phyloP scores from a whole-genome alignment of 1,140 invertebrate genomes.

The Drosophila ananassae region DNA sequence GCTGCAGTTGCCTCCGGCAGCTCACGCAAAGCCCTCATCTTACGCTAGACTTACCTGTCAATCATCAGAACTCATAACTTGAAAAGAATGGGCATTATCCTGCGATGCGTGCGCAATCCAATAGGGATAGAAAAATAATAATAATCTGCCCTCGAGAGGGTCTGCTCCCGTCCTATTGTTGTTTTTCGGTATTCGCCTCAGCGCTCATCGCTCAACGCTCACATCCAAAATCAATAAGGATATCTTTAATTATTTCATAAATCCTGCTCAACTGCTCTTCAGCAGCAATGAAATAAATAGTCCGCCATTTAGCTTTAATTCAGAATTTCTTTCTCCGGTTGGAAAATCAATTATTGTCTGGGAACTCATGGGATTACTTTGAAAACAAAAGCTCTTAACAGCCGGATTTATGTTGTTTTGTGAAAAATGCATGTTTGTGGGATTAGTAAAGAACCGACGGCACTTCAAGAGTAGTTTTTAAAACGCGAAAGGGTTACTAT shows the following conservation, averaged over 20 bases:
- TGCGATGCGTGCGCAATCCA: conserved; percentile 59
- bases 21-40: conserved; percentile 30
- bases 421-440: neutral
- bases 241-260: conserved; percentile 49
- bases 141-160: conserved; percentile 53
- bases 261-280: conserved; percentile 23
- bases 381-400: neutral
- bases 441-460: neutral
- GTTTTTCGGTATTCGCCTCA: conserved; percentile 8
- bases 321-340: neutral
- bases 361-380: neutral
- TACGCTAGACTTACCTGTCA: conserved; percentile 65
- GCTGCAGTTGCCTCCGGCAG: conserved; percentile 32
- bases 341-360: conserved; percentile 6
- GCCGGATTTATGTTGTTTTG: neutral
- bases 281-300: conserved; percentile 7
- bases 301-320: neutral
- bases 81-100: conserved; percentile 57
- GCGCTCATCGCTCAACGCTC: neutral
- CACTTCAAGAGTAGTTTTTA: neutral
- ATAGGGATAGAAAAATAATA: conserved; percentile 66
- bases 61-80: conserved; percentile 72
- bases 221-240: conserved; percentile 35
- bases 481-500: no score
- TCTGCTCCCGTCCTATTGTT: conserved; percentile 23